A percentile compares a stretch with the other conserved stretches of the same genome.
Evolutionary conservation across 2,797 vertebrate genomes (phyloP).

Genomic region (Cuculus canorus): DNA sequence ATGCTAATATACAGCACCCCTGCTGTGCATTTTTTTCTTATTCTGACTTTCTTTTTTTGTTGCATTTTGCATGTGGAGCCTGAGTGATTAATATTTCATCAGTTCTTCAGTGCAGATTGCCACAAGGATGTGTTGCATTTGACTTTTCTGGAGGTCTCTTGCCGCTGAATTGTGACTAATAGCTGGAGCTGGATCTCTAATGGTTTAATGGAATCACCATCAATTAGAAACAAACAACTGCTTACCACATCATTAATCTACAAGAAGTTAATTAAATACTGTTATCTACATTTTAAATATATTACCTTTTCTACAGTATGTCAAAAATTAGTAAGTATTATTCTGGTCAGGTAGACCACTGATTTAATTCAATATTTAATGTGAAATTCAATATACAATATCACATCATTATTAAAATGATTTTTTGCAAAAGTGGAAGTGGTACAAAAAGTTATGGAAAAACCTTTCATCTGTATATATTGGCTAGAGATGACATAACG

Average conservation of each 20-base stretch:
- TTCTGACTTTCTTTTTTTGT: conserved; percentile 41
- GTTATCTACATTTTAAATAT: conserved; percentile 61
- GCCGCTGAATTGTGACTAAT: conserved; percentile 65
- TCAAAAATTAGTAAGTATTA: conserved; percentile 47
- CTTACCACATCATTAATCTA: conserved; percentile 73
- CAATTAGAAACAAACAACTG: conserved; percentile 64
- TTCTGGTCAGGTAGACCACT: conserved; percentile 35
- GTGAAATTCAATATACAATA: conserved; percentile 24
- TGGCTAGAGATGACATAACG: not conserved
- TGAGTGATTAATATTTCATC: conserved; percentile 78
- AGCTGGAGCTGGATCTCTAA: conserved; percentile 37
- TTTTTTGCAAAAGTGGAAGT: not conserved
- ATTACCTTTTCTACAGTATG: not conserved
- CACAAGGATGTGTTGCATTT: conserved; percentile 29
- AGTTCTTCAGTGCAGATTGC: conserved; percentile 59
- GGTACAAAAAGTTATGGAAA: not conserved
- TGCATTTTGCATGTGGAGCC: conserved; percentile 68
- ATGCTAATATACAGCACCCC: conserved; percentile 62
- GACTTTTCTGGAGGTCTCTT: conserved; percentile 41
- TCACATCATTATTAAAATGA: not conserved
- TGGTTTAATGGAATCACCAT: conserved; percentile 48
- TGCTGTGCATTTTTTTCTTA: conserved; percentile 40
- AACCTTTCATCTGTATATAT: not conserved
- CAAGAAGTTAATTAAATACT: conserved; percentile 70
- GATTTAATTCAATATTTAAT: conserved; percentile 32